Evolutionary conservation across 35 echinoderm and acorn worm species (phyloP), one percentile per base, ranked within the genome.

Genomic region (Patiria miniata): DNA sequence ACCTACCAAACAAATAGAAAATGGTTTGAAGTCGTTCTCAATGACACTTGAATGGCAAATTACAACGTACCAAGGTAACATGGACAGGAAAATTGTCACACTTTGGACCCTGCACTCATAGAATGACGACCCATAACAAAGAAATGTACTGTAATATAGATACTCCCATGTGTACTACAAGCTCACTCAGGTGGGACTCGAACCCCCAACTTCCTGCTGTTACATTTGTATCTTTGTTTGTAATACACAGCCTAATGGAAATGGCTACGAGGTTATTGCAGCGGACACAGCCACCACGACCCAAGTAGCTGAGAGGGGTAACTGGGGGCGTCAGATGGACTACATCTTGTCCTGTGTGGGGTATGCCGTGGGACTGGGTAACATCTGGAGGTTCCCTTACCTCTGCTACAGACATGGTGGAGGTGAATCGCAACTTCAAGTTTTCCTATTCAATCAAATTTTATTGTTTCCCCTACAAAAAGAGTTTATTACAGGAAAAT

Each of bases 371-470:
- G 93, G 93, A 52, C 84, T 95, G 0, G 89, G 88, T 32, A 95
- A 95, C 36, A 91, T 95, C 39, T 95, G 93, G 93, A 42, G 93
- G 6, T 95, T 95, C 85, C 93, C 93, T 22, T 95, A 88, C 56
- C 68, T 95, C 21, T 95, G 93, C 50, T 95, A 91, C 89, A 95
- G 86, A 78, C 87, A 95, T 47, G 93, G 93, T 15, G 93, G 93
- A 85, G 93, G 93, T 95, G 73, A 84, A 44, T 34, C 16, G 42
- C 7, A 37, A 7, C 34, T 79, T 36, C 36, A 28, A 18, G 4
- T 69, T 69, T 69, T 23, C 18, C 33, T 47, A 47, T 47, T 47
- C 42, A 47, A 6, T 47, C 4, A 47, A 47, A 4, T 12, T 6
- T 47, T 58, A n/a, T 14, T 58, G 12, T 58, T 14, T n/a, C n/a